Conservation (phyloP, 2,797 vertebrate species). For the Ceryle rudis region DNA sequence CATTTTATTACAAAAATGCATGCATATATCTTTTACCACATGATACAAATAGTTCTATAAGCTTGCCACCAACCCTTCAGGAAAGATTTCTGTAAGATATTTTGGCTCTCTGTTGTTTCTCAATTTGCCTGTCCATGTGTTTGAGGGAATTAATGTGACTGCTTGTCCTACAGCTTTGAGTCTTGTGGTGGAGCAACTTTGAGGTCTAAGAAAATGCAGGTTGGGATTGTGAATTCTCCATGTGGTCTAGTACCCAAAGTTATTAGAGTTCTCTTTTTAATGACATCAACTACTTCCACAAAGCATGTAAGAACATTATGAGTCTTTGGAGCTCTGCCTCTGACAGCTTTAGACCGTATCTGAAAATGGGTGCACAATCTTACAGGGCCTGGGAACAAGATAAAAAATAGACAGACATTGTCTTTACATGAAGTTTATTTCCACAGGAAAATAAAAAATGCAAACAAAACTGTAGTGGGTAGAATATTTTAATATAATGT, state of each 20-base stretch:
- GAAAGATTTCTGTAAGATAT: neutral
- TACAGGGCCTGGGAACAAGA: neutral
- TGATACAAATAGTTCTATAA: neutral
- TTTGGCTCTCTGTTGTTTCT: neutral
- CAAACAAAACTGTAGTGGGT: neutral
- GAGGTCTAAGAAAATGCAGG: neutral
- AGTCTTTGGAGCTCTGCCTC: neutral
- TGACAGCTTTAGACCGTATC: neutral
- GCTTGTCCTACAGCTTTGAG: neutral
- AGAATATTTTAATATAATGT: constrained; percentile 18
- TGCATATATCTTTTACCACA: neutral
- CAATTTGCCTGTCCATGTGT: neutral
- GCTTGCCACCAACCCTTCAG: neutral
- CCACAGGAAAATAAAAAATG: constrained; percentile 10
- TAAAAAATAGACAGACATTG: neutral
- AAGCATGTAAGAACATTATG: neutral
- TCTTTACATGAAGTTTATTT: neutral
- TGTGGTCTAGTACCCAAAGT: neutral
- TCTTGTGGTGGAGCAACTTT: neutral
- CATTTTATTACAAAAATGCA: neutral
- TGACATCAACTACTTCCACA: neutral
- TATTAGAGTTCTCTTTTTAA: neutral
- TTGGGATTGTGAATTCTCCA: neutral
- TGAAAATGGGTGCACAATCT: neutral
- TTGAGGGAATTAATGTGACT: neutral